A percentile compares a stretch with the other conserved stretches of the same genome.
Conservation (phyloP, 2,113 vertebrate genomes). For the Tringa solitaria region DNA sequence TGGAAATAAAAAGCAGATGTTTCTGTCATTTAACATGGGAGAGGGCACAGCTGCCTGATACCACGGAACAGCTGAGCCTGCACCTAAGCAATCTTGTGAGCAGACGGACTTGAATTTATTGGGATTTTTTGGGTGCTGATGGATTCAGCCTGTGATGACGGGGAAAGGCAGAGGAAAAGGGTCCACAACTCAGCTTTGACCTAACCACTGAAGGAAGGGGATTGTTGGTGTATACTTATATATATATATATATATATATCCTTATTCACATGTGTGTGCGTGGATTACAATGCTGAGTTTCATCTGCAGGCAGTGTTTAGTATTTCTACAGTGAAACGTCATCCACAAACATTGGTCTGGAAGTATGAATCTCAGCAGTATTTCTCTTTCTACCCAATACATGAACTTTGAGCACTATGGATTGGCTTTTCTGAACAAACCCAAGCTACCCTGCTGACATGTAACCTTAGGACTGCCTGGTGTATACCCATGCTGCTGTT, state of each 20-base stretch:
- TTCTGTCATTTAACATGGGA: background rate
- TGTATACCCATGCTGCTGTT: accelerated
- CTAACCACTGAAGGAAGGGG: background rate
- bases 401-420: background rate
- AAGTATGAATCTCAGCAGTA: background rate
- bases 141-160: background rate
- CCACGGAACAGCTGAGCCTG: constrained; percentile 10
- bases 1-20: constrained; percentile 35
- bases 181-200: background rate
- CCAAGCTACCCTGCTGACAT: background rate
- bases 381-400: background rate
- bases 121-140: background rate
- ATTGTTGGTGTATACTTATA: background rate
- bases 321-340: background rate
- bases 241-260: no score
- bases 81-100: background rate
- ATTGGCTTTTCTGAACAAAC: background rate
- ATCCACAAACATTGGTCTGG: background rate
- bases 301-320: background rate
- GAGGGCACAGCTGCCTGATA: constrained; percentile 12
- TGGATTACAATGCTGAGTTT: background rate
- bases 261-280: accelerated
- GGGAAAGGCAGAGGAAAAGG: background rate
- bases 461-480: background rate
- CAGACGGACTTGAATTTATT: background rate